Conservation (phyloP, 2,113 vertebrate species). For the Aspiorhynchus laticeps region DNA sequence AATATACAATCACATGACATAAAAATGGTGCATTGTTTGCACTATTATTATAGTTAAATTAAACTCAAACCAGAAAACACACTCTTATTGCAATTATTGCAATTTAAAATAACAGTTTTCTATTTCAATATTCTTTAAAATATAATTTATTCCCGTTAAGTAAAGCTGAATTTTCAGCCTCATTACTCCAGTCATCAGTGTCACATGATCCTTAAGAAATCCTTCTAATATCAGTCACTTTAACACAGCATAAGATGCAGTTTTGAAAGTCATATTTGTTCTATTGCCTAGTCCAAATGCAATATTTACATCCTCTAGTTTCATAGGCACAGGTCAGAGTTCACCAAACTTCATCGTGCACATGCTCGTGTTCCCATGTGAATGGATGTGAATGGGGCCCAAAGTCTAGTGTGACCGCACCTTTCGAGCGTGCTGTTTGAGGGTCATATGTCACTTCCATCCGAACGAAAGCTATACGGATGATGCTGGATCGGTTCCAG, state of each 20-base stretch:
- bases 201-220: neutral
- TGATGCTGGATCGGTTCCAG: neutral
- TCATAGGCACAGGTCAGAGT: neutral
- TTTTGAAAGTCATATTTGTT: neutral
- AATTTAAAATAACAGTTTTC: neutral
- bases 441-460: constrained; percentile 3
- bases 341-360: neutral
- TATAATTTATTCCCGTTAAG: neutral
- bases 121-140: neutral
- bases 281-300: neutral
- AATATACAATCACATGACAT: too few relatives aligned
- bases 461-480: neutral
- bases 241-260: neutral
- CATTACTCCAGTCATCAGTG: neutral
- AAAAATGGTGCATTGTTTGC: too few relatives aligned
- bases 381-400: neutral
- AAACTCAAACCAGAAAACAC: too few relatives aligned
- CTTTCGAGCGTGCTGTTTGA: neutral
- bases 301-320: neutral
- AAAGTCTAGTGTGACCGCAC: neutral
- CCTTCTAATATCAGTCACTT: neutral
- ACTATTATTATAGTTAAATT: too few relatives aligned
- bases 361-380: neutral
- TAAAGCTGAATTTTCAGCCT: neutral
- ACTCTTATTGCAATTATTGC: too few relatives aligned